Percentiles rank a stretch among this genome's conserved stretches.
These are phyloP conservation scores for Scophthalmus maximus DNA, from an alignment of 2,113 vertebrate genomes.

Conservation along the genomic window DNA sequence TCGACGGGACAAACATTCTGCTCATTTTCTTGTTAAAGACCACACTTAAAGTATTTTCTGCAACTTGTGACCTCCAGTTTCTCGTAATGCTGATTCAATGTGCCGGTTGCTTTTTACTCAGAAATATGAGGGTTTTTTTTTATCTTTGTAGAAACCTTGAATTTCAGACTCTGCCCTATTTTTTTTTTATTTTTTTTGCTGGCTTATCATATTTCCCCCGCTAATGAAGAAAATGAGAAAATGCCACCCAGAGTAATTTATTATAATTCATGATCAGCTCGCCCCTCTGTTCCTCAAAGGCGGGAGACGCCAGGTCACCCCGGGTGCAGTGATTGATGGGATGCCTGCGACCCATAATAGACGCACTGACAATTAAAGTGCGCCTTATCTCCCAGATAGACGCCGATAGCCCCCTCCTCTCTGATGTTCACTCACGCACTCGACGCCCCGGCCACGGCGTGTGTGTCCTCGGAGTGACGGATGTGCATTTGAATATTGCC, in stretches of 20 bases:
- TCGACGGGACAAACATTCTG: not conserved
- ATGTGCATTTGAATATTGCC: slow-evolving; percentile 67
- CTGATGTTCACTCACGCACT: slow-evolving; percentile 70
- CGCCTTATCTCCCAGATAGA: slow-evolving; percentile 70
- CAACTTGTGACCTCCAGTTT: slow-evolving; percentile 11
- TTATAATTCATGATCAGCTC: slow-evolving; percentile 64
- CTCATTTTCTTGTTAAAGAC: not conserved
- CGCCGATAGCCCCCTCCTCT: slow-evolving; percentile 61
- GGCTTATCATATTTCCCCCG: slow-evolving; percentile 33
- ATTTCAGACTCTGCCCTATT: slow-evolving; percentile 17
- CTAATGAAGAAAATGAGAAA: slow-evolving; percentile 57
- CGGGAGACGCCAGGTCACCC: slow-evolving; percentile 42
- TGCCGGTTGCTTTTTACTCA: slow-evolving; percentile 15
- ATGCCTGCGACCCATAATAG: slow-evolving; percentile 71
- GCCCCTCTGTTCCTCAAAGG: slow-evolving; percentile 51
- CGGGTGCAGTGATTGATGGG: slow-evolving; percentile 71
- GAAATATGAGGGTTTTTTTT: too few species aligned
- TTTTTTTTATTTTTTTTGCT: slow-evolving; percentile 17
- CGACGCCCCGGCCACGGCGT: slow-evolving; percentile 51
- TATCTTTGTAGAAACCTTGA: slow-evolving; percentile 32
- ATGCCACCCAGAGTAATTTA: slow-evolving; percentile 49
- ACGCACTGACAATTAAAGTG: slow-evolving; percentile 72
- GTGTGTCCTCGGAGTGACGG: slow-evolving; percentile 66
- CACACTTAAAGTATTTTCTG: not conserved
- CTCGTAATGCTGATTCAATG: slow-evolving; percentile 12